Percentiles rank a stretch among this genome's conserved stretches.
phyloP scores from a whole-genome alignment of 2,888 invertebrate species.

The Tetrapedia diversipes region DNA sequence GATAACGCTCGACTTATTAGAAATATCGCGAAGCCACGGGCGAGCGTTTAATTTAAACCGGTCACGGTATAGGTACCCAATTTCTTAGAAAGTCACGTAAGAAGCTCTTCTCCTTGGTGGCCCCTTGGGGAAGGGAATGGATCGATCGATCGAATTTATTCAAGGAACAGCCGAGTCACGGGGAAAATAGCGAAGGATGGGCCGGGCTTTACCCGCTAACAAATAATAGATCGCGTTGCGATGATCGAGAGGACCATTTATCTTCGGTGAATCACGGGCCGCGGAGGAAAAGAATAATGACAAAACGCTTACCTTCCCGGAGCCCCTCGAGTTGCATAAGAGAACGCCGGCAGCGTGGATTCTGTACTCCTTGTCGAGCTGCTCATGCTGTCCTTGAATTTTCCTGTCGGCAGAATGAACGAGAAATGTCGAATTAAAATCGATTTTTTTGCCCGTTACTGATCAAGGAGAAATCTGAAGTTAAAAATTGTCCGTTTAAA shows the following conservation, averaged over 20 bases:
- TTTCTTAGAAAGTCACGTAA: constrained; percentile 15
- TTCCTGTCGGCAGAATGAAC: constrained; percentile 84
- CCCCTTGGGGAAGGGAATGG: not conserved
- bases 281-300: constrained; percentile 58
- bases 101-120: not conserved
- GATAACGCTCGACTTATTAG: too few species aligned
- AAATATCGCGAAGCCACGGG: too few species aligned
- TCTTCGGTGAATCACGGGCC: constrained; percentile 53
- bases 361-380: constrained; percentile 88
- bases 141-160: constrained; percentile 49
- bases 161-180: constrained; percentile 44
- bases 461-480: too few species aligned
- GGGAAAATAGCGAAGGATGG: constrained; percentile 26
- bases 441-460: not conserved
- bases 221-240: constrained; percentile 54
- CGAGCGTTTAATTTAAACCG: too few species aligned
- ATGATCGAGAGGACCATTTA: constrained; percentile 63
- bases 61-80: too few species aligned
- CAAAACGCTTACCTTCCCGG: constrained; percentile 85
- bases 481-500: too few species aligned
- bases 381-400: constrained; percentile 88
- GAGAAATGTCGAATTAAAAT: constrained; percentile 23
- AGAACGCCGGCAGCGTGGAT: constrained; percentile 87
- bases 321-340: constrained; percentile 86
- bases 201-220: constrained; percentile 34